phyloP scores from a whole-genome alignment of 2,888 invertebrate genomes.

The Griposia aprilina region DNA sequence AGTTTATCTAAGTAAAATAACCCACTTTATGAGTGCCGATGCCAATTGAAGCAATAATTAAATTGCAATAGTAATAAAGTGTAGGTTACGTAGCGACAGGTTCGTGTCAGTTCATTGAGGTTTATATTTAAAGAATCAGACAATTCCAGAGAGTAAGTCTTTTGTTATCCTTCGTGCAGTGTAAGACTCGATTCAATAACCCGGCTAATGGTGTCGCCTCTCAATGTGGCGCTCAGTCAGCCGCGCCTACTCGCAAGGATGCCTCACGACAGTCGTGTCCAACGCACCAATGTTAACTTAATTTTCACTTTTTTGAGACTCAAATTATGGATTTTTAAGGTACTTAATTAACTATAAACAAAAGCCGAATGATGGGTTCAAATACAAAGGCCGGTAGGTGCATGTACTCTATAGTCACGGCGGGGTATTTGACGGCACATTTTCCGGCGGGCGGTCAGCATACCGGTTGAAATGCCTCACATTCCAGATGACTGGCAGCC shows the following conservation, averaged over 20 bases:
- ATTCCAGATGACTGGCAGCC: neutral
- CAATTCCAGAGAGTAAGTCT: neutral
- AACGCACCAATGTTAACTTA: constrained; percentile 4
- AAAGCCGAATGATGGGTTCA: neutral
- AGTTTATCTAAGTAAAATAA: neutral
- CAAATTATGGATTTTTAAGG: neutral
- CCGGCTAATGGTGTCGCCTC: constrained; percentile 25
- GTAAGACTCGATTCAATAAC: constrained; percentile 21
- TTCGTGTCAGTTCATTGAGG: neutral
- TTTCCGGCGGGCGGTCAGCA: neutral
- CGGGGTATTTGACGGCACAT: neutral
- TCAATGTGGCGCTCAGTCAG: constrained; percentile 6
- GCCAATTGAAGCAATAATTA: neutral
- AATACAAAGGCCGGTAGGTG: neutral
- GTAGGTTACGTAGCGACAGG: no score
- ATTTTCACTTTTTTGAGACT: neutral
- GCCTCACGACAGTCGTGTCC: neutral
- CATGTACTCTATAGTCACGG: neutral
- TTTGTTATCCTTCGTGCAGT: neutral
- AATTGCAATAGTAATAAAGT: neutral
- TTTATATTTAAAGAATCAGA: neutral
- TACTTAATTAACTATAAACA: neutral
- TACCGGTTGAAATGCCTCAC: neutral
- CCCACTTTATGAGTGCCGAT: neutral
- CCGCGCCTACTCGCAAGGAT: constrained; percentile 14